Conservation (phyloP, 2,113 vertebrate genomes). For the Seriola aureovittata region DNA sequence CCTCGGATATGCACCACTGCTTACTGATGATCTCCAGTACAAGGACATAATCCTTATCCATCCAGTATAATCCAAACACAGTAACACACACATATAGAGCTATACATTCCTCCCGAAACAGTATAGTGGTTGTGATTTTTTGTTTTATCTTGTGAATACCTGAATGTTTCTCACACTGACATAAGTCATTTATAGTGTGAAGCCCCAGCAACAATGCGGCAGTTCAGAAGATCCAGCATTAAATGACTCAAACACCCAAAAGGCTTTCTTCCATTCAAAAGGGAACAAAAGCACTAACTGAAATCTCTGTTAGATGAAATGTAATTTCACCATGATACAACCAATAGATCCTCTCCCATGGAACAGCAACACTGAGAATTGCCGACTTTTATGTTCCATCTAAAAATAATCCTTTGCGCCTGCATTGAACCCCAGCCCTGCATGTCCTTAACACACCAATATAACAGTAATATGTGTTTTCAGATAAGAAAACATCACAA, state of each 20-base stretch:
- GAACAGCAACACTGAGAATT: slow-evolving; percentile 25
- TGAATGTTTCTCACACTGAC: slow-evolving; percentile 4
- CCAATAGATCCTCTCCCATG: slow-evolving; percentile 21
- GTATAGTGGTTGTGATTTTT: background rate
- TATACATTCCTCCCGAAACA: slow-evolving; percentile 2
- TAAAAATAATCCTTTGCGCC: slow-evolving; percentile 45
- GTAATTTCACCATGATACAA: slow-evolving; percentile 50
- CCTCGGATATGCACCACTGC: slow-evolving; percentile 68
- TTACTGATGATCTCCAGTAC: slow-evolving; percentile 66
- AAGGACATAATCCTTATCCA: slow-evolving; percentile 64
- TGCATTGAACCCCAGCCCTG: slow-evolving; percentile 17
- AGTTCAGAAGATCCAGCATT: slow-evolving; percentile 20
- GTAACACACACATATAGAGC: background rate
- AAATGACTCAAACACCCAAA: slow-evolving; percentile 36
- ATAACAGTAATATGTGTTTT: slow-evolving; percentile 61
- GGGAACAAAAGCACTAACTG: slow-evolving; percentile 40
- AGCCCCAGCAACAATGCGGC: slow-evolving; percentile 6
- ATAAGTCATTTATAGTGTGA: background rate
- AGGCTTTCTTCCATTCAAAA: slow-evolving; percentile 35
- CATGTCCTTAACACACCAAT: slow-evolving; percentile 49
- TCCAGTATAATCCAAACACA: slow-evolving; percentile 33
- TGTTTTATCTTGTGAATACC: background rate
- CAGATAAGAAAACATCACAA: slow-evolving; percentile 73
- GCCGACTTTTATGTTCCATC: slow-evolving; percentile 44
- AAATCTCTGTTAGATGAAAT: slow-evolving; percentile 52